Evolutionary conservation across 2,888 invertebrate genomes (phyloP), one percentile per base, ranked within the genome.

Genomic region (Heliconius cydno): DNA sequence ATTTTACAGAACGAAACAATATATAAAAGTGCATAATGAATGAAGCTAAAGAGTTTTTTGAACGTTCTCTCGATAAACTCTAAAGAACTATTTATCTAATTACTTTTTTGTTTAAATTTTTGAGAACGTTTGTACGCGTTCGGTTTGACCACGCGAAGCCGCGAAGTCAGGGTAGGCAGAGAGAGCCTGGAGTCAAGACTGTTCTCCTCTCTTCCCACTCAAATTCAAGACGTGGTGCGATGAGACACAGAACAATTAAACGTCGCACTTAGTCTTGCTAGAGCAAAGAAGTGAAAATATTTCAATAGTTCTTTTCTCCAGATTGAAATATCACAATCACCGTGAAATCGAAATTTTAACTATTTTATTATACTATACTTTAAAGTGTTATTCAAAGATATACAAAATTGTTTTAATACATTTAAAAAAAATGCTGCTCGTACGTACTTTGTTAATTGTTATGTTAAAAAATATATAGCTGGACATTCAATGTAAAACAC

Each of bases 401-500:
- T 41, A n/a, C 41, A 25, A 70, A 7, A 15, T 25, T 25, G 7
- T 70, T 41, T 22, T 12, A 57, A 28, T 1, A n/a, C 19, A 13
- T 10, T 28, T 22, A 0, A 6, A 4, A 25, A 30, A n/a, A 12
- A 57, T 12, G 6, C 38, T 63, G 41, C 10, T 57, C 0, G 57
- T n/a, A n/a, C n/a, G 0, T 60, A 60, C 3, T 10, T 9, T 57
- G 9, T 57, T 57, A 57, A 22, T 22, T 22, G 7, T 52, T 52
- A 52, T 52, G 1, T 0, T 52, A 52, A 52, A 12, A 13, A 12
- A 34, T 41, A 28, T 66, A 78, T 67, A 34, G n/a, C 74, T 3
- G 60, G 28, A 28, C 28, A 75, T 57, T 75, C 38, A 46, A 78
- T 77, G 72, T 60, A 63, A 65, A 70, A 28, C 68, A 74, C 71